Evolutionary conservation across 2,797 vertebrate species (phyloP).

Genomic region (Numenius phaeopus): DNA sequence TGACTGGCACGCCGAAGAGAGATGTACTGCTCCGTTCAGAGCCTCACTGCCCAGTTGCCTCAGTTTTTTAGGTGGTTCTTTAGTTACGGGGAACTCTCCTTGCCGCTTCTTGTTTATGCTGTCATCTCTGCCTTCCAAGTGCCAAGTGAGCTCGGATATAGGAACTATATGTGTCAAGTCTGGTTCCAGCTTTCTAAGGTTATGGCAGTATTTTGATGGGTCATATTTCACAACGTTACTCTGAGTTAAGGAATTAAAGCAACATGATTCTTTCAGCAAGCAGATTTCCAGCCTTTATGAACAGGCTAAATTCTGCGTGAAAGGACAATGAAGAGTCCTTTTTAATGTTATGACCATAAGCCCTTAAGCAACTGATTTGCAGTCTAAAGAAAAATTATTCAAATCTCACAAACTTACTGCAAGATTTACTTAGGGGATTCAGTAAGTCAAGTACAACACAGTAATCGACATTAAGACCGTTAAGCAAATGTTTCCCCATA

Average conservation of each 20-base stretch:
- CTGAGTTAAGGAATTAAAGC: conserved; percentile 79
- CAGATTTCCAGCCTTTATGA: background rate
- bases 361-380: background rate
- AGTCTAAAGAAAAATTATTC: background rate
- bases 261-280: background rate
- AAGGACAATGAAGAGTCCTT: background rate
- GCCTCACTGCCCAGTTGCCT: background rate
- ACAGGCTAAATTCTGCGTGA: background rate
- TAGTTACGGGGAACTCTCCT: conserved; percentile 82
- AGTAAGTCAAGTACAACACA: background rate
- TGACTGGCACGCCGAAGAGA: background rate
- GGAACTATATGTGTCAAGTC: conserved; percentile 70
- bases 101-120: conserved; percentile 85
- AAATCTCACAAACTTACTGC: background rate
- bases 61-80: conserved; percentile 69
- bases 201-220: conserved; percentile 96
- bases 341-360: background rate
- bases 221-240: conserved; percentile 90
- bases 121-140: conserved; percentile 82
- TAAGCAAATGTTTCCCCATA: background rate
- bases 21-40: background rate
- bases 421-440: background rate
- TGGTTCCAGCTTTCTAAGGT: conserved; percentile 87
- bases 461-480: background rate
- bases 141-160: conserved; percentile 89